Evolutionary conservation across 2,888 invertebrate genomes (phyloP), one percentile per base, ranked within the genome.

Genomic region (Drosophila kambysellisi): DNA sequence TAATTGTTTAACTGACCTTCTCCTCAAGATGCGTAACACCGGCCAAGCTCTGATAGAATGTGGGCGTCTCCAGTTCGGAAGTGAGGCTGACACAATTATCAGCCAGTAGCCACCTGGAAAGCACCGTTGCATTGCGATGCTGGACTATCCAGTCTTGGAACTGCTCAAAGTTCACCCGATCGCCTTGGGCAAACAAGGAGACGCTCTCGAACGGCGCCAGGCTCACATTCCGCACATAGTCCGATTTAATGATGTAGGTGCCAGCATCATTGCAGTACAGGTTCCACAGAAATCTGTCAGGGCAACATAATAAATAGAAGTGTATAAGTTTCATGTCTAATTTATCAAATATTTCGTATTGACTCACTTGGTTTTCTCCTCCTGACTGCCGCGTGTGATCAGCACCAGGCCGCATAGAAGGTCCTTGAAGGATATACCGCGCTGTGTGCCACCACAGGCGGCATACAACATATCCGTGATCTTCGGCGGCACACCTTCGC

Each of bases 21-120:
- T 96, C 96, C 82, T 96, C 96, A 64, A 96, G 94, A 94, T 98
- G 98, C 30, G 98, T 98, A 39, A 98, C 98, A 39, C 98, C 98
- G 48, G 98, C 97, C 71, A 98, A 94, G 61, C 98, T 98, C 92
- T 98, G 98, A 93, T 98, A 98, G 92, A 98, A 98, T 0, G 98
- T 98, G 0, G 96, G 96, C 1, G 97, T 97, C 92, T 98, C 97
- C 90, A 96, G 93, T 90, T 98, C 97, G 73, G 97, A 96, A 52
- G 96, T 96, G 7, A 97, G 94, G 59, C 96, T 96, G 51, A 97
- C 95, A 83, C 95, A 95, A 4, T 95, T 94, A 84, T 96, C 96
- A 3, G 95, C 95, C 29, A 98, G 93, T 74, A 98, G 93, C 98
- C 98, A 98, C 86, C 96, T 95, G 1, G 96, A 96, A 17, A 97